phyloP scores from a whole-genome alignment of 2,797 vertebrate species.

The Capromys pilorides region DNA sequence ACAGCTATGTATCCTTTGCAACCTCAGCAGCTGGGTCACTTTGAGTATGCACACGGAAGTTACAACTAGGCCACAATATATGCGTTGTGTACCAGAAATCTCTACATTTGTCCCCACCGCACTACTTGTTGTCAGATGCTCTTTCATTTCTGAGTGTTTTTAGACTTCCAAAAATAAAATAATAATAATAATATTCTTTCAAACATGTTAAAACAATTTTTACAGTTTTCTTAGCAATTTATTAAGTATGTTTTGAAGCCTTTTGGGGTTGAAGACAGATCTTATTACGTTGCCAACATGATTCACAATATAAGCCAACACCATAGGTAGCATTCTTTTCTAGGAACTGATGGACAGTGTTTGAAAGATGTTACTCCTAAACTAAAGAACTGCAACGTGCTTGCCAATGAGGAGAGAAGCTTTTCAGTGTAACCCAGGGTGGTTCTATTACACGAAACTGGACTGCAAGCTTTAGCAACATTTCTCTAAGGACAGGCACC shows the following conservation, averaged over 20 bases:
- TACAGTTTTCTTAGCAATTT: not conserved
- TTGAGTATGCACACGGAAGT: not conserved
- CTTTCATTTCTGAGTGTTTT: slow-evolving; percentile 8
- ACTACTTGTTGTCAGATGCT: not conserved
- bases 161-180: slow-evolving; percentile 25
- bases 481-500: slow-evolving; percentile 1
- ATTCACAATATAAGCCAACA: slow-evolving; percentile 1
- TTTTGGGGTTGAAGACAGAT: not conserved
- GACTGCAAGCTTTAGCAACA: not conserved
- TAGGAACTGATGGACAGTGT: not conserved
- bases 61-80: not conserved
- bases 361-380: not conserved
- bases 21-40: not conserved
- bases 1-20: not conserved
- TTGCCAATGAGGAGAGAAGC: not conserved
- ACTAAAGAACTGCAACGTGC: not conserved
- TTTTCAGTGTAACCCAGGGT: not conserved
- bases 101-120: not conserved
- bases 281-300: not conserved
- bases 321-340: not conserved
- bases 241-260: not conserved
- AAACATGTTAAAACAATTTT: not conserved
- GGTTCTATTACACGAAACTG: not conserved
- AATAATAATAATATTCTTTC: not conserved
- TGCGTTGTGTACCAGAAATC: not conserved